Evolutionary conservation across 2,797 vertebrate genomes (phyloP), one percentile per base, ranked within the genome.

Genomic region (Ciconia nigra): DNA sequence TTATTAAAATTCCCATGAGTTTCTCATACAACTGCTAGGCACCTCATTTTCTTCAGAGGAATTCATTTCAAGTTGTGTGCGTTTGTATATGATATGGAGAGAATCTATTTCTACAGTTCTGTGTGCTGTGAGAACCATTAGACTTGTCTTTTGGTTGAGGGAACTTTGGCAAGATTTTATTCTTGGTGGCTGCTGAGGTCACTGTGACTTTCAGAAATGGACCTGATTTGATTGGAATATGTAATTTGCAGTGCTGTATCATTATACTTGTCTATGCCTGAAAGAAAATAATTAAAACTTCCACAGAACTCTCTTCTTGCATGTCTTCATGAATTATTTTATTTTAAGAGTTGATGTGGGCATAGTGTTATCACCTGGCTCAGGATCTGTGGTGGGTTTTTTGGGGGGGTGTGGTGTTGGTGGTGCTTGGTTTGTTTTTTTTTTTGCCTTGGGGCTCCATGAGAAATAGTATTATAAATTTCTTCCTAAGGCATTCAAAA

Each of bases 121-220:
- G 0, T 87, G 33, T 87, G 65, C 61, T 83, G 28, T 67, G 21
- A 71, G 26, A 89, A 66, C 70, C 39, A 42, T 57, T 72, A 91
- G 63, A 47, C 41, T 82, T 79, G 42, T 77, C 46, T 57, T 93
- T 90, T 62, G 55, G 72, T 83, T 77, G 49, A 76, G 28, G 31
- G 80, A 82, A 84, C 88, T 87, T 65, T 63, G 63, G 39, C 12
- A n/a, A 73, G 39, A 52, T 93, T 94, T 95, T 80, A 61, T 88
- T 89, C 76, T 47, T 54, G 22, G 62, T 57, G 44, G 24, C 65
- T 91, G 61, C 84, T 86, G 13, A 58, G 83, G 76, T 86, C 77
- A 78, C 57, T 74, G 29, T 94, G 78, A 95, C 92, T 94, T 96
- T 94, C 81, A 85, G 78, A 96, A 94, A 81, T 62, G 46, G 46